phyloP scores from a whole-genome alignment of 2,888 invertebrate genomes.

The Mamestra brassicae region DNA sequence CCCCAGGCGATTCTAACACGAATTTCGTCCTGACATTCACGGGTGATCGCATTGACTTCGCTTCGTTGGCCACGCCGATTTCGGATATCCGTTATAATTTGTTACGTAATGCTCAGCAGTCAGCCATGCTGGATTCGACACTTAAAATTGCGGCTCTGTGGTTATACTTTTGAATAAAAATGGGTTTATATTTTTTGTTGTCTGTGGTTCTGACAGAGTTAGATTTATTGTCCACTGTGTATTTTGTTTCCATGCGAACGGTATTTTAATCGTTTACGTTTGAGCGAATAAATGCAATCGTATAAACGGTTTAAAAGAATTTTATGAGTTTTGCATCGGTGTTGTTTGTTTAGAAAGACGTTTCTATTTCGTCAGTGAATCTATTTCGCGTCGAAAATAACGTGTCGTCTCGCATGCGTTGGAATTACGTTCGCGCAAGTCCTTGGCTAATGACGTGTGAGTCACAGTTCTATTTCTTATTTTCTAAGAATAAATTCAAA shows the following conservation, averaged over 20 bases:
- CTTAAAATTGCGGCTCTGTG: conserved; percentile 52
- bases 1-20: conserved; percentile 57
- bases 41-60: conserved; percentile 68
- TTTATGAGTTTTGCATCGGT: conserved; percentile 41
- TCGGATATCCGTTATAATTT: conserved; percentile 75
- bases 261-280: conserved; percentile 37
- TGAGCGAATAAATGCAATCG: conserved; percentile 25
- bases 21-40: conserved; percentile 76
- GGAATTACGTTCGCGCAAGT: conserved; percentile 72
- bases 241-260: conserved; percentile 28
- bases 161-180: conserved; percentile 54
- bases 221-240: conserved; percentile 41
- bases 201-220: conserved; percentile 51
- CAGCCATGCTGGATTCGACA: conserved; percentile 52
- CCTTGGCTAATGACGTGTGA: conserved; percentile 85
- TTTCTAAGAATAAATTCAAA: conserved; percentile 89
- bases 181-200: conserved; percentile 41
- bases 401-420: conserved; percentile 67
- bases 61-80: conserved; percentile 65
- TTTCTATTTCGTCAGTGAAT: conserved; percentile 63
- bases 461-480: conserved; percentile 87
- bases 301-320: conserved; percentile 12
- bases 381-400: conserved; percentile 73
- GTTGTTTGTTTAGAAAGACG: conserved; percentile 45
- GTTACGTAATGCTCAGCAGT: conserved; percentile 60